phyloP scores from a whole-genome alignment of 2,888 invertebrate genomes.

The Nymphalis polychloros region DNA sequence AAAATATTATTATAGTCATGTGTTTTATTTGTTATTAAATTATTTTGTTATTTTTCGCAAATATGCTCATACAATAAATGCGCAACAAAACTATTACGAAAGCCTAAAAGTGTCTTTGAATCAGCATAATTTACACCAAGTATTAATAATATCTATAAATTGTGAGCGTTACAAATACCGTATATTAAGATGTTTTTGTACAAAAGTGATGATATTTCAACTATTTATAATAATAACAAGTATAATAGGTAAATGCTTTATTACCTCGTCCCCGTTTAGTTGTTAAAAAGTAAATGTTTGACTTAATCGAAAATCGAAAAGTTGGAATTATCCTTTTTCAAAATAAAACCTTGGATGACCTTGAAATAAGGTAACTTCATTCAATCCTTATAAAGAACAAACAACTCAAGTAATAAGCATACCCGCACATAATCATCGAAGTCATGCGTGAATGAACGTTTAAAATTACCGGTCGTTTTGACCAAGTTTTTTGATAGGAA shows the following conservation, averaged over 20 bases:
- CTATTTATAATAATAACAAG: no score
- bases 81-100: slow-evolving; percentile 5
- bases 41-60: slow-evolving; percentile 6
- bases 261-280: no score
- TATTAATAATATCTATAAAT: background rate
- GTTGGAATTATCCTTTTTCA: background rate
- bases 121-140: background rate
- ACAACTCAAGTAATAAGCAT: background rate
- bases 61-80: background rate
- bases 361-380: background rate
- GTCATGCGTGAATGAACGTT: slow-evolving; percentile 8
- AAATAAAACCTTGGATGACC: background rate
- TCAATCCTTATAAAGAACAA: slow-evolving; percentile 6
- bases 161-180: background rate
- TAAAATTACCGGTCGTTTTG: slow-evolving; percentile 5
- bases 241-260: no score
- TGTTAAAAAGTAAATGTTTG: no score
- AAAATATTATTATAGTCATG: slow-evolving; percentile 3
- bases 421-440: slow-evolving; percentile 1
- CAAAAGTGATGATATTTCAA: no score
- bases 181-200: background rate
- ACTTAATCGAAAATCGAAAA: background rate
- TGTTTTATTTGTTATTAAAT: slow-evolving; percentile 3
- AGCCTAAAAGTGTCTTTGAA: background rate
- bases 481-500: slow-evolving; percentile 5